Evolutionary conservation across 37 sponge, comb jelly and placozoan species (phyloP).

Genomic region (Beroe forskalii): DNA sequence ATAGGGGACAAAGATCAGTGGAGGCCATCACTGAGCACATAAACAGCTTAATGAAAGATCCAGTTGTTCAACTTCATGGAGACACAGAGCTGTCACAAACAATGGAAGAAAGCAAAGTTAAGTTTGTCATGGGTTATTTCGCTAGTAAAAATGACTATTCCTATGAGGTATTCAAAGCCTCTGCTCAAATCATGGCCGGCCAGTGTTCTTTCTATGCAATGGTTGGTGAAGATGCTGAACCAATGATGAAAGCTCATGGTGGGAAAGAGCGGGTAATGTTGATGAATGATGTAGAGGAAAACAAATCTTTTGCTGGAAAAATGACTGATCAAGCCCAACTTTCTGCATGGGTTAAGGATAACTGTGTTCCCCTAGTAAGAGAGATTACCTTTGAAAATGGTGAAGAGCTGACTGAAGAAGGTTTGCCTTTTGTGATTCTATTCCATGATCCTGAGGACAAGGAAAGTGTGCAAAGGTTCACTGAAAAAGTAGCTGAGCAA

Average conservation of each 20-base stretch:
- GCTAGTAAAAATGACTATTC: not conserved
- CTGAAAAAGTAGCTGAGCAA: constrained; percentile 75
- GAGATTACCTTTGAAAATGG: constrained; percentile 98
- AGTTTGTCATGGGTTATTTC: constrained; percentile 59
- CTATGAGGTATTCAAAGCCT: constrained; percentile 49
- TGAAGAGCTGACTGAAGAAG: constrained; percentile 97
- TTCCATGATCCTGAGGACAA: constrained; percentile 92
- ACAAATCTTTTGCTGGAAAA: not conserved
- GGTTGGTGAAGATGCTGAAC: constrained; percentile 46
- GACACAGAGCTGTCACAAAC: not conserved
- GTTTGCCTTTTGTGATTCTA: constrained; percentile 90
- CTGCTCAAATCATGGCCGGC: constrained; percentile 40
- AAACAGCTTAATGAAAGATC: constrained; percentile 70
- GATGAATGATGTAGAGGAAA: constrained; percentile 14
- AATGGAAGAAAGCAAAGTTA: not conserved
- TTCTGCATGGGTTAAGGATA: constrained; percentile 73
- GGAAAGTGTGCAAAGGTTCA: constrained; percentile 73
- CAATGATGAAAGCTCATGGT: constrained; percentile 1
- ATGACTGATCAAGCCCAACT: constrained; percentile 15
- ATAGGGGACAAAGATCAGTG: constrained; percentile 68
- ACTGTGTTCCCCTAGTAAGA: constrained; percentile 88
- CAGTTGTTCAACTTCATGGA: constrained; percentile 66
- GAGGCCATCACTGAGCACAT: constrained; percentile 71
- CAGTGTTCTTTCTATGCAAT: constrained; percentile 54
- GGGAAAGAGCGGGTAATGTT: constrained; percentile 22